Percentiles rank a stretch among this genome's conserved stretches.
These are phyloP conservation scores for Tyrannus savana DNA, from an alignment of 2,113 vertebrate species.

Conservation along the genomic window DNA sequence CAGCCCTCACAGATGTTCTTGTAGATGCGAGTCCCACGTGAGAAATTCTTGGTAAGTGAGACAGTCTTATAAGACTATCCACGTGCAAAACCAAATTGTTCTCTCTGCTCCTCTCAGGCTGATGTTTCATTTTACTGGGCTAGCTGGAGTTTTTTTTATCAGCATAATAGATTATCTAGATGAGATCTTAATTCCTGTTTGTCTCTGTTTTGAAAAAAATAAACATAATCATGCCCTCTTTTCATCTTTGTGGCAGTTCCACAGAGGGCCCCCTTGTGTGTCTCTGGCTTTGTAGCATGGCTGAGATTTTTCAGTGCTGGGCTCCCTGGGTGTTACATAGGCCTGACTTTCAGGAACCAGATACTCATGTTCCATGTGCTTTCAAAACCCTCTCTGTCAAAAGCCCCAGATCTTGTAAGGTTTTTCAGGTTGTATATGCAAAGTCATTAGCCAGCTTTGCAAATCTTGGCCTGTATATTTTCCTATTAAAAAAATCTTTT, in stretches of 20 bases:
- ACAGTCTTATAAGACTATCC: not conserved
- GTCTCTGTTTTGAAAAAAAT: not conserved
- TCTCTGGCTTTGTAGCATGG: not conserved
- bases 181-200: not conserved
- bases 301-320: not conserved
- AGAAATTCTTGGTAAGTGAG: not conserved
- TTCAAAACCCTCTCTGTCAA: not conserved
- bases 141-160: not conserved
- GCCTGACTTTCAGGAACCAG: not conserved
- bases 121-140: not conserved
- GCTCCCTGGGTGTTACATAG: not conserved
- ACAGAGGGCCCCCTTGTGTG: not conserved
- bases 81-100: accelerated
- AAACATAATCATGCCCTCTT: not conserved
- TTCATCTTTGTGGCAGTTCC: not conserved
- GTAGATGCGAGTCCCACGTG: not conserved
- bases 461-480: not conserved
- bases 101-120: not conserved
- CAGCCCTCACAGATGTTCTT: not conserved
- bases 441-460: slow-evolving; percentile 10
- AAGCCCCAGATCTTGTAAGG: not conserved
- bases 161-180: not conserved
- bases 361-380: not conserved
- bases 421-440: not conserved
- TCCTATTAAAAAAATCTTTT: not conserved